Evolutionary conservation across 2,113 vertebrate genomes (phyloP).

Genomic region (Acrocephalus arundinaceus): DNA sequence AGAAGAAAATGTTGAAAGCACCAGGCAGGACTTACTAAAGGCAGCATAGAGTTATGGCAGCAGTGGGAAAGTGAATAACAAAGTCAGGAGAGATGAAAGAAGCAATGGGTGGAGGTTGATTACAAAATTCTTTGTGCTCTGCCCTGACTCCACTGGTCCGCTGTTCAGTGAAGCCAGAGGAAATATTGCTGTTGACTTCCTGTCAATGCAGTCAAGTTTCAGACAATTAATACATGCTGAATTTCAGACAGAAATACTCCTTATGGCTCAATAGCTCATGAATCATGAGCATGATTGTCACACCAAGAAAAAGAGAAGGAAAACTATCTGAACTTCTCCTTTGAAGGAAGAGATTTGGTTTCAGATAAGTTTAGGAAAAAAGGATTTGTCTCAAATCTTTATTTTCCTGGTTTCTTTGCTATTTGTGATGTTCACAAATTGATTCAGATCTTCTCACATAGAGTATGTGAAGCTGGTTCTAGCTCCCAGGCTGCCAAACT

Average conservation of each 20-base stretch:
- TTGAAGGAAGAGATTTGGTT: neutral
- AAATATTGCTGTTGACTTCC: neutral
- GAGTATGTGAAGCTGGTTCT: neutral
- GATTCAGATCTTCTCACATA: neutral
- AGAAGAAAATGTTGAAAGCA: neutral
- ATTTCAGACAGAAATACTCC: neutral
- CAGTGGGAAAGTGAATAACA: neutral
- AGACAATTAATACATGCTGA: neutral
- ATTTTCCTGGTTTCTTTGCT: neutral
- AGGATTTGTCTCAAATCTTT: neutral
- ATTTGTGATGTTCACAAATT: neutral
- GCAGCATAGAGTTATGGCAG: neutral
- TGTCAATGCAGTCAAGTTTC: neutral
- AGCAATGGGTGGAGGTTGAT: neutral
- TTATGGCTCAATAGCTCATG: neutral
- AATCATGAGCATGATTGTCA: neutral
- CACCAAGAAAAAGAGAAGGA: neutral
- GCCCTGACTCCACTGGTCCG: neutral
- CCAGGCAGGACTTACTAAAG: neutral
- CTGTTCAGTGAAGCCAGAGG: neutral
- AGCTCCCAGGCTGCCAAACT: neutral
- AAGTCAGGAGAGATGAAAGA: neutral
- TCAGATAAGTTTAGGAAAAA: neutral
- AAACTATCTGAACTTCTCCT: neutral
- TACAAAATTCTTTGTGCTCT: neutral